Evolutionary conservation across 2,888 invertebrate species (phyloP).

Genomic region (Boloria euphrosyne): DNA sequence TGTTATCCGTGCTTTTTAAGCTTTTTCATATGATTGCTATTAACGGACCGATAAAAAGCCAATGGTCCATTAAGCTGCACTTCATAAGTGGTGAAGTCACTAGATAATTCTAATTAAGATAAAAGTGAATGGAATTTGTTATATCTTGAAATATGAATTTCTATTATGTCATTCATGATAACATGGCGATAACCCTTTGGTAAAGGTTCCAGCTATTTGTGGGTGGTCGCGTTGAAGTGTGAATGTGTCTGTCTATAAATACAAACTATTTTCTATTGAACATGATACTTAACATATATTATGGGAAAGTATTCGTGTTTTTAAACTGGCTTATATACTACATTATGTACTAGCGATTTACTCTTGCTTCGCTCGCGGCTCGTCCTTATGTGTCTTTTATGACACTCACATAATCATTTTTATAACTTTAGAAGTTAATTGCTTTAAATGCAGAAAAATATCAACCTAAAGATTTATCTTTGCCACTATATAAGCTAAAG

Average conservation of each 20-base stretch:
- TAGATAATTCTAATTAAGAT: neutral
- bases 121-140: neutral
- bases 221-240: conserved; percentile 26
- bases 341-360: too few relatives aligned
- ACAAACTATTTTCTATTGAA: neutral
- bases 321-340: neutral
- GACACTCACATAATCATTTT: too few relatives aligned
- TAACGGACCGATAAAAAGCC: too few relatives aligned
- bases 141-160: conserved; percentile 18
- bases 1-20: too few relatives aligned
- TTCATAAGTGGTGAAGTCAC: neutral
- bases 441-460: too few relatives aligned
- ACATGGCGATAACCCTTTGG: conserved; percentile 26
- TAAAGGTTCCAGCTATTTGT: conserved; percentile 3
- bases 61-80: too few relatives aligned
- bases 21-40: too few relatives aligned
- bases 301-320: neutral
- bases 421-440: too few relatives aligned
- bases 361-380: too few relatives aligned
- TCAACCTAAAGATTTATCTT: too few relatives aligned
- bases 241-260: conserved; percentile 1
- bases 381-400: too few relatives aligned
- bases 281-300: neutral
- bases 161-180: conserved; percentile 26
- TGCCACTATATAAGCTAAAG: too few relatives aligned